Conservation (phyloP, 2,113 vertebrate genomes). For the Rana temporaria region DNA sequence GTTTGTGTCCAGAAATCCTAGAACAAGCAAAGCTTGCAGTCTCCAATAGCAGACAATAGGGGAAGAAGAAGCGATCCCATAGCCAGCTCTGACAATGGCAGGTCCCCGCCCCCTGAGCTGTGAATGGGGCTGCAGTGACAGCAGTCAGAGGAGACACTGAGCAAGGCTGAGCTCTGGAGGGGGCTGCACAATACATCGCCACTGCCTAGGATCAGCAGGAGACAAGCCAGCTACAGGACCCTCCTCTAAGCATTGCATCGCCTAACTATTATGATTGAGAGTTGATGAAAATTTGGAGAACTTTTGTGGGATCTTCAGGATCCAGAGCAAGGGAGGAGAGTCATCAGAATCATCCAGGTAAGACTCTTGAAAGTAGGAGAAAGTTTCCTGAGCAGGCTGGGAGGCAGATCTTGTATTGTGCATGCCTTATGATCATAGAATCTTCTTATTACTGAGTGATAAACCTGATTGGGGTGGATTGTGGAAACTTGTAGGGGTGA, state of each 20-base stretch:
- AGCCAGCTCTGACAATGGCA: slow-evolving; percentile 19
- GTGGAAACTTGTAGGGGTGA: too few relatives aligned
- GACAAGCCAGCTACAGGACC: not conserved
- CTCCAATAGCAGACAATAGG: too few relatives aligned
- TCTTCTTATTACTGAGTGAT: too few relatives aligned
- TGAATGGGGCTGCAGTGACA: slow-evolving; percentile 52
- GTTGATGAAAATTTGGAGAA: slow-evolving; percentile 30
- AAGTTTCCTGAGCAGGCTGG: too few relatives aligned
- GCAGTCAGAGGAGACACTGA: slow-evolving; percentile 33
- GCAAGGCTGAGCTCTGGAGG: slow-evolving; percentile 6
- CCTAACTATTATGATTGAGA: not conserved
- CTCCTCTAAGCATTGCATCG: not conserved
- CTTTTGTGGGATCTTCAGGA: slow-evolving; percentile 31
- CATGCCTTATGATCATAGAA: too few relatives aligned
- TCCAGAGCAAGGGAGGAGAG: not conserved
- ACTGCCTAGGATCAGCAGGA: slow-evolving; percentile 1
- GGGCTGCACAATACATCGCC: not conserved
- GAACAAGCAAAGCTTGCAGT: too few relatives aligned
- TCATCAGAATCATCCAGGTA: not conserved
- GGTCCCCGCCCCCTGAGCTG: slow-evolving; percentile 32
- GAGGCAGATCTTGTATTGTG: too few relatives aligned
- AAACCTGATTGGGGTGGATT: too few relatives aligned
- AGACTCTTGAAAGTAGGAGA: too few relatives aligned
- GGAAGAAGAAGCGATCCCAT: too few relatives aligned
- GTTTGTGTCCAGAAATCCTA: too few relatives aligned